Evolutionary conservation across 1,140 invertebrate species (phyloP).

Genomic region (Apolygus lucorum): DNA sequence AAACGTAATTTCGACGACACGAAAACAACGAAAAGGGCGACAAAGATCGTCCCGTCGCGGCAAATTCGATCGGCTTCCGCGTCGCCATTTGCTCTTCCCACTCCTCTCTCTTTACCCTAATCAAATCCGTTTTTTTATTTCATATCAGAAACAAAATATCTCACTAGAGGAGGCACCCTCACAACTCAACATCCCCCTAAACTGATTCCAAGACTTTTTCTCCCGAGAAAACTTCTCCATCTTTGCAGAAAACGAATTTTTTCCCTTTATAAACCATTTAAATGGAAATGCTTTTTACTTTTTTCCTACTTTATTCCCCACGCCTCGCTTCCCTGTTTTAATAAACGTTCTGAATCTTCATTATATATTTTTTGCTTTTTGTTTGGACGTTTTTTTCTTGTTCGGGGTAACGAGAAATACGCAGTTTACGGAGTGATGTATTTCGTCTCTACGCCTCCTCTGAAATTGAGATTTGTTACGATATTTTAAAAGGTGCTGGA

Average conservation of each 20-base stretch:
- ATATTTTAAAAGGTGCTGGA: too few species aligned
- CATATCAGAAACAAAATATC: too few species aligned
- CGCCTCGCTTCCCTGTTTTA: neutral
- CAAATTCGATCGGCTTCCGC: conserved; percentile 1
- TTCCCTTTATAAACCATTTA: neutral
- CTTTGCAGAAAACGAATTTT: too few species aligned
- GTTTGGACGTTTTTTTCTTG: too few species aligned
- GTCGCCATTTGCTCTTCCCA: neutral
- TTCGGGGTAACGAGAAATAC: too few species aligned
- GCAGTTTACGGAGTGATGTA: too few species aligned
- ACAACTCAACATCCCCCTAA: neutral
- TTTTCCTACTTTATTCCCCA: neutral
- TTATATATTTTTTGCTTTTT: neutral
- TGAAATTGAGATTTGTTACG: too few species aligned
- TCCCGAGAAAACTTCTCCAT: too few species aligned
- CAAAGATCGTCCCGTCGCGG: neutral
- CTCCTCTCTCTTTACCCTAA: neutral
- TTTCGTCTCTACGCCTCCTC: too few species aligned
- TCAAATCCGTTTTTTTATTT: too few species aligned
- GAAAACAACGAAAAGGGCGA: neutral
- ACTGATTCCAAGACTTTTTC: neutral
- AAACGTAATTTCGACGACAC: neutral
- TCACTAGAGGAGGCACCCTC: neutral
- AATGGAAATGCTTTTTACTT: neutral
- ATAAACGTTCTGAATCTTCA: neutral